phyloP scores from a whole-genome alignment of 1,140 invertebrate species.

The Yoshiicerus persimilis region DNA sequence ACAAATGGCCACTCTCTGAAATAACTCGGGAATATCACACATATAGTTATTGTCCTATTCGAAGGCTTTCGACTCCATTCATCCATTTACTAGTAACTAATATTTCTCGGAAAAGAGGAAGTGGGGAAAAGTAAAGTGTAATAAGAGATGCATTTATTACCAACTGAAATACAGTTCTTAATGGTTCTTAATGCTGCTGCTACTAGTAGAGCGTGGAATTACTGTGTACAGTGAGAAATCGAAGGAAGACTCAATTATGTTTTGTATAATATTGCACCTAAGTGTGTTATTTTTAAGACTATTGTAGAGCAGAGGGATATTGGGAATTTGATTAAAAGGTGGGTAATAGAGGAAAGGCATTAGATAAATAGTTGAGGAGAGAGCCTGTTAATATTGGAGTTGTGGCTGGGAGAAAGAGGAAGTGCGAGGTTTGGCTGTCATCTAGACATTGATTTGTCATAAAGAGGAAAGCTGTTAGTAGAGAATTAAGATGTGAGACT shows the following conservation, averaged over 20 bases:
- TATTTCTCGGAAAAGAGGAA: not conserved
- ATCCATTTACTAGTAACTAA: not conserved
- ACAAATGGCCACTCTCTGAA: not conserved
- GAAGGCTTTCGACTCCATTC: not conserved
- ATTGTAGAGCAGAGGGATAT: not conserved
- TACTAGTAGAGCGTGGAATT: no score
- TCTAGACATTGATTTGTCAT: constrained; percentile 48
- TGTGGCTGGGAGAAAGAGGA: not conserved
- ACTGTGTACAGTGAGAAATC: no score
- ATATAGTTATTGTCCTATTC: not conserved
- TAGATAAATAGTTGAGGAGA: no score
- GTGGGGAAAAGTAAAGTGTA: not conserved
- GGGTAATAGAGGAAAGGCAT: no score
- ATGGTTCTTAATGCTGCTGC: no score
- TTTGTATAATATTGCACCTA: no score
- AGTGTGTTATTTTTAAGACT: no score
- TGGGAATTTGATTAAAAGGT: not conserved
- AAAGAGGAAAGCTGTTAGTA: constrained; percentile 42
- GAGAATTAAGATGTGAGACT: constrained; percentile 41
- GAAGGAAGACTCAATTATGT: no score
- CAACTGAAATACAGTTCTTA: no score
- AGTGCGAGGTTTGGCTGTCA: constrained; percentile 5
- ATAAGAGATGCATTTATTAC: not conserved
- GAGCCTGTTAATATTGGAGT: not conserved
- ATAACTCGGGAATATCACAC: not conserved